phyloP scores from a whole-genome alignment of 2,888 invertebrate species.

The Athetis lepigone region DNA sequence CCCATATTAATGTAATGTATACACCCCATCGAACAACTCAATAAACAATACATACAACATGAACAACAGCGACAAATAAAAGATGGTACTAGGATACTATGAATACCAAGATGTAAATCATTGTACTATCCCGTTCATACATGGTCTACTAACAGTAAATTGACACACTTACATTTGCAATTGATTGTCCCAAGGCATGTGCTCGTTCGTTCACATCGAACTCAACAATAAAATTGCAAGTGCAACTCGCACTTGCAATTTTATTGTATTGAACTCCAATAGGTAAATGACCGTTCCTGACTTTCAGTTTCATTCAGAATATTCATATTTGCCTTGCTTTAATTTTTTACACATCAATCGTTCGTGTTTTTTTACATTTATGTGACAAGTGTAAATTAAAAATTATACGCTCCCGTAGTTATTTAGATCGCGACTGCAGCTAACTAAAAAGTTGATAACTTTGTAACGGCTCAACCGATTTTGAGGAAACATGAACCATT shows the following conservation, averaged over 20 bases:
- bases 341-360: too few species aligned
- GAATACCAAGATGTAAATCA: conserved; percentile 13
- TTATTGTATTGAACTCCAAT: background rate
- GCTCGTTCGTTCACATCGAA: conserved; percentile 10
- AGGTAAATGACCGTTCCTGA: conserved; percentile 10
- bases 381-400: too few species aligned
- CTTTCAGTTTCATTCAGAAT: background rate
- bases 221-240: too few species aligned
- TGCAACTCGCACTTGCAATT: background rate
- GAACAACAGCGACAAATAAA: background rate
- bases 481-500: too few species aligned
- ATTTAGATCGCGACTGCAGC: too few species aligned
- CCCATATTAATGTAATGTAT: too few species aligned
- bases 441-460: too few species aligned
- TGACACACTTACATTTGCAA: conserved; percentile 6
- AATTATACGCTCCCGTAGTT: too few species aligned
- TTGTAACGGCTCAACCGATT: too few species aligned
- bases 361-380: too few species aligned
- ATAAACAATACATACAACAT: background rate
- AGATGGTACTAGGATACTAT: conserved; percentile 17
- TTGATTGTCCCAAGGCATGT: conserved; percentile 1
- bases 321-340: too few species aligned
- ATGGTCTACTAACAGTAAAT: background rate
- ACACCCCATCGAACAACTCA: too few species aligned
- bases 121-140: conserved; percentile 13